Evolutionary conservation across 2,797 vertebrate genomes (phyloP).

Genomic region (Pangasius macronema): DNA sequence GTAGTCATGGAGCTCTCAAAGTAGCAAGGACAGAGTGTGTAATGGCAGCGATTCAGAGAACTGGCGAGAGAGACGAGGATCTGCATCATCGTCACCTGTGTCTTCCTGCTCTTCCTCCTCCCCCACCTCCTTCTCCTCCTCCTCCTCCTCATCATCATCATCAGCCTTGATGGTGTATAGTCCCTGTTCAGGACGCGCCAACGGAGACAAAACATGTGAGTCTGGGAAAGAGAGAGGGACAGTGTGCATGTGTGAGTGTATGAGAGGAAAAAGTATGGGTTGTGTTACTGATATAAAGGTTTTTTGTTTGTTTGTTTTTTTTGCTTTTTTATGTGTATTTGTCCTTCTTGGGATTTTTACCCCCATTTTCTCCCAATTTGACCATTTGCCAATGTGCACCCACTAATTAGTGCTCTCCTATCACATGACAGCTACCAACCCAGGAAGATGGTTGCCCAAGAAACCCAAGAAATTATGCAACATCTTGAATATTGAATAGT

Average conservation of each 20-base stretch:
- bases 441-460: background rate
- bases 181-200: conserved; percentile 34
- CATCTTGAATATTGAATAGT: background rate
- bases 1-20: conserved; percentile 66
- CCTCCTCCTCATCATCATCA: conserved; percentile 60
- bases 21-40: conserved; percentile 59
- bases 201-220: conserved; percentile 9
- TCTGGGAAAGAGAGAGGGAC: background rate
- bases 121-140: conserved; percentile 51
- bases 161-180: conserved; percentile 64
- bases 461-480: background rate
- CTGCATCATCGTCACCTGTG: conserved; percentile 61
- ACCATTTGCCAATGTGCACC: background rate
- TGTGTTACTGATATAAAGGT: background rate
- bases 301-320: background rate
- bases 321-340: background rate
- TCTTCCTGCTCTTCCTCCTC: conserved; percentile 69
- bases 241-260: background rate
- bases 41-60: conserved; percentile 78
- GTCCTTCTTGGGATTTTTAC: background rate
- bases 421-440: background rate
- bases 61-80: conserved; percentile 79
- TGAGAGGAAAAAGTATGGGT: background rate
- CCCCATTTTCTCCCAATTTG: background rate
- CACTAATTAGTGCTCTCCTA: background rate